These are phyloP conservation scores for Phalera bucephala DNA, from an alignment of 2,888 invertebrate genomes.

Conservation along the genomic window DNA sequence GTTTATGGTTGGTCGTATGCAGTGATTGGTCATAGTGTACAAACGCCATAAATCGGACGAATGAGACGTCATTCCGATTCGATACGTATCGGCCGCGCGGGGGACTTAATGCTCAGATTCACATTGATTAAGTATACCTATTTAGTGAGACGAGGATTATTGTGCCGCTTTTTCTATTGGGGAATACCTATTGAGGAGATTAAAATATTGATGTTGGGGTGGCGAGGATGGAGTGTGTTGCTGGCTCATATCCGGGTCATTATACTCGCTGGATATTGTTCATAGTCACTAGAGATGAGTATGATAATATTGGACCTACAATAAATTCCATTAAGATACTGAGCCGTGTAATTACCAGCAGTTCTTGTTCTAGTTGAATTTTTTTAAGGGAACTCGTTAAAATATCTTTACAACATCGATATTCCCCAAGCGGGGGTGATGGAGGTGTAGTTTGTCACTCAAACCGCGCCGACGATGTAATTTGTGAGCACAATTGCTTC, in stretches of 20 bases:
- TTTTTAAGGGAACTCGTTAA: no score
- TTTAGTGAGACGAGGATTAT: conserved; percentile 64
- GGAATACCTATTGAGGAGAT: conserved; percentile 17
- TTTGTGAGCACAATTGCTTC: no score
- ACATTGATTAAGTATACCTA: conserved; percentile 74
- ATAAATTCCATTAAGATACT: no score
- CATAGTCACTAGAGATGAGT: not conserved
- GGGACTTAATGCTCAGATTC: conserved; percentile 65
- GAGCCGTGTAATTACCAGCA: no score
- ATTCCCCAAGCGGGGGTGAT: no score
- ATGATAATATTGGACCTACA: not conserved
- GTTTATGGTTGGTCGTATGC: conserved; percentile 35
- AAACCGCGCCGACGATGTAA: no score
- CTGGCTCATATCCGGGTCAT: conserved; percentile 1
- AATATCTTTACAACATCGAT: no score
- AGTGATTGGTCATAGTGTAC: conserved; percentile 41
- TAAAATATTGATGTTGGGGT: conserved; percentile 27
- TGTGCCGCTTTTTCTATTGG: conserved; percentile 33
- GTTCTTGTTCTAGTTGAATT: no score
- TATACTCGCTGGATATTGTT: not conserved
- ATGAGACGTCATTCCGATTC: conserved; percentile 80
- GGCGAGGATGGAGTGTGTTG: not conserved
- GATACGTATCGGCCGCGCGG: conserved; percentile 67
- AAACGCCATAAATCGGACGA: conserved; percentile 70
- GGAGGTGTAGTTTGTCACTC: no score